phyloP scores from a whole-genome alignment of 2,888 invertebrate species.

The Gasteruption jaculator region DNA sequence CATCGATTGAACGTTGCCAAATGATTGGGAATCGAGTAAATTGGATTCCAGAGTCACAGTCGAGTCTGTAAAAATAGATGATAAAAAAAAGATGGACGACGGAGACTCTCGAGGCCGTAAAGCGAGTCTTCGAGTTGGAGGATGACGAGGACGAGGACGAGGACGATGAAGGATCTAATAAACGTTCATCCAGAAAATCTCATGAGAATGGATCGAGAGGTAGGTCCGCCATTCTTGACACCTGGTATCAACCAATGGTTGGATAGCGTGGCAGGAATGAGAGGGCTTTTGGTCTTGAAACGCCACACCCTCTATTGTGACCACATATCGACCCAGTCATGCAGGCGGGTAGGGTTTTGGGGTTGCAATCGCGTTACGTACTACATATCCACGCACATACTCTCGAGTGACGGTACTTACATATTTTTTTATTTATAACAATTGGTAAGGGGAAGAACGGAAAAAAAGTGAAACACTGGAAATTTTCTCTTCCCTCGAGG shows the following conservation, averaged over 20 bases:
- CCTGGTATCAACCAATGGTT: conserved; percentile 42
- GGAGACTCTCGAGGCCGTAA: conserved; percentile 7
- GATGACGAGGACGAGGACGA: conserved; percentile 13
- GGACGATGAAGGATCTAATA: too few relatives aligned
- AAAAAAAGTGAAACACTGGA: too few relatives aligned
- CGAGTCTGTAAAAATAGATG: conserved; percentile 6
- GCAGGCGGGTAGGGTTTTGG: too few relatives aligned
- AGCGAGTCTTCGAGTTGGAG: neutral
- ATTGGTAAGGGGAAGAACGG: too few relatives aligned
- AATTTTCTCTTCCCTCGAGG: too few relatives aligned
- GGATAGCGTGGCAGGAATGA: conserved; percentile 31
- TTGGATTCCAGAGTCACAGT: conserved; percentile 1
- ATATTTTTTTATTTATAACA: too few relatives aligned
- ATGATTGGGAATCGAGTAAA: too few relatives aligned
- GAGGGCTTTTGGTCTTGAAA: conserved; percentile 44
- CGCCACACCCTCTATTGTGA: conserved; percentile 49
- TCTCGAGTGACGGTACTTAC: too few relatives aligned
- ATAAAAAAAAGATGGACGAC: conserved; percentile 12
- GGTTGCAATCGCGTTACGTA: too few relatives aligned
- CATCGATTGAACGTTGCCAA: too few relatives aligned
- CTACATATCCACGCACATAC: too few relatives aligned
- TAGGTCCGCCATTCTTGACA: conserved; percentile 42
- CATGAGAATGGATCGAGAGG: conserved; percentile 7
- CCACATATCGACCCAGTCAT: conserved; percentile 44
- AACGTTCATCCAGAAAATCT: too few relatives aligned